Conservation (phyloP, 2,888 invertebrate genomes). For the Apodemia mormo region DNA sequence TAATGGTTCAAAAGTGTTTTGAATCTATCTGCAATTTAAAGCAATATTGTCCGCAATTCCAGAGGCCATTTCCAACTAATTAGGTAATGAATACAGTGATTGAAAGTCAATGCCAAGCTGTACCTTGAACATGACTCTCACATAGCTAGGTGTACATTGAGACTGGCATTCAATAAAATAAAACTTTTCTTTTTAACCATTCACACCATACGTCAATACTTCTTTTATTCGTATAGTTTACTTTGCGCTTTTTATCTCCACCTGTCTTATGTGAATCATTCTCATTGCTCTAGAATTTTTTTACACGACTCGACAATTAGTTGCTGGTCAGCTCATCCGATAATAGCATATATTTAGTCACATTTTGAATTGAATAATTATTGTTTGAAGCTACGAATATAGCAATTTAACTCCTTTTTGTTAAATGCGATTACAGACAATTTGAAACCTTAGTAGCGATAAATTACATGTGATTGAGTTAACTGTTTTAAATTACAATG, state of each 20-base stretch:
- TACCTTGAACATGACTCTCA: slow-evolving; percentile 30
- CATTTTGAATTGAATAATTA: slow-evolving; percentile 66
- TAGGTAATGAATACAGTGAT: slow-evolving; percentile 53
- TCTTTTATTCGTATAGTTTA: slow-evolving; percentile 10
- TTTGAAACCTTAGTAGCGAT: slow-evolving; percentile 47
- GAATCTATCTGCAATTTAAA: neutral
- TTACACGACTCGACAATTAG: slow-evolving; percentile 10
- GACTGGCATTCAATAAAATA: slow-evolving; percentile 40
- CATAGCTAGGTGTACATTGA: slow-evolving; percentile 34
- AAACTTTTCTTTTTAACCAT: slow-evolving; percentile 11
- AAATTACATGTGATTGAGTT: slow-evolving; percentile 48
- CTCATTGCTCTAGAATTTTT: slow-evolving; percentile 8
- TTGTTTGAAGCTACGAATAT: slow-evolving; percentile 45
- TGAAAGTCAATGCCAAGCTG: slow-evolving; percentile 42
- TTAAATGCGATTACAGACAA: slow-evolving; percentile 51
- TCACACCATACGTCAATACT: slow-evolving; percentile 4
- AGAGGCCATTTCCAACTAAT: slow-evolving; percentile 43
- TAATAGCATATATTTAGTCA: slow-evolving; percentile 61
- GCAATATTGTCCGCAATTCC: slow-evolving; percentile 6
- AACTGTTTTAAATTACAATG: slow-evolving; percentile 48
- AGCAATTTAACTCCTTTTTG: slow-evolving; percentile 55
- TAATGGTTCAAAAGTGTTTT: slow-evolving; percentile 5
- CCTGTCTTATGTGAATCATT: slow-evolving; percentile 9
- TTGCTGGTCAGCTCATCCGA: slow-evolving; percentile 50
- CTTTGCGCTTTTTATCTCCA: slow-evolving; percentile 10